Evolutionary conservation across 2,797 vertebrate species (phyloP), one percentile per base, ranked within the genome.

Genomic region (Gastrophryne carolinensis): DNA sequence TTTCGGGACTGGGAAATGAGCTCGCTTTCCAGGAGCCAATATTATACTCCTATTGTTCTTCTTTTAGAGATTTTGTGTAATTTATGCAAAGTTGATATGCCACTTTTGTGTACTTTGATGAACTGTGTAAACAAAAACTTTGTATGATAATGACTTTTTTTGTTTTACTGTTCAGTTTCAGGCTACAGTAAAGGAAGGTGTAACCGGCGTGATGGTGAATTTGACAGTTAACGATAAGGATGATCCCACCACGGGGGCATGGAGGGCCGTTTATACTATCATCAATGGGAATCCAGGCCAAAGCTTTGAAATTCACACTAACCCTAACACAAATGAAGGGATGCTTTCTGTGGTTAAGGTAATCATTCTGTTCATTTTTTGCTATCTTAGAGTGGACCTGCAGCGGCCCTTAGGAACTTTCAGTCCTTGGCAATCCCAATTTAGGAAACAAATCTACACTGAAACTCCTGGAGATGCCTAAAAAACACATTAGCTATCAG

Each of bases 261-360:
- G 97, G 94, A 92, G 93, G 81, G 96, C 96, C 0, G 88, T 92
- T 15, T 99, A 97, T 82, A 96, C 94, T 39, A 97, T 99, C 82
- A 95, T 98, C 76, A 97, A 93, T 0, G 96, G 97, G 53, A 96
- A 99, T 81, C 94, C 93, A 0, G 91, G 88, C 2, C 93, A 93
- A 82, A 97, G 94, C 81, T 98, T 99, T 9, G 91, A 97, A 80
- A 94, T 99, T 78, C 93, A 95, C 62, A 98, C 97, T 74, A 98
- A 99, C 81, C 94, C 92, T 0, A 92, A 96, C 81, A 98, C 95
- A 73, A 99, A 99, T 0, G 96, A 99, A 82, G 97, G 97, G 47
- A 98, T 99, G 97, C 89, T 99, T 10, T 96, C 93, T 0, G 95
- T 98, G 1, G 88, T 97, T 82, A 98, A 98, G 90, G 97, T 98